Conservation (phyloP, 2,113 vertebrate genomes). For the Dipodomys merriami region DNA sequence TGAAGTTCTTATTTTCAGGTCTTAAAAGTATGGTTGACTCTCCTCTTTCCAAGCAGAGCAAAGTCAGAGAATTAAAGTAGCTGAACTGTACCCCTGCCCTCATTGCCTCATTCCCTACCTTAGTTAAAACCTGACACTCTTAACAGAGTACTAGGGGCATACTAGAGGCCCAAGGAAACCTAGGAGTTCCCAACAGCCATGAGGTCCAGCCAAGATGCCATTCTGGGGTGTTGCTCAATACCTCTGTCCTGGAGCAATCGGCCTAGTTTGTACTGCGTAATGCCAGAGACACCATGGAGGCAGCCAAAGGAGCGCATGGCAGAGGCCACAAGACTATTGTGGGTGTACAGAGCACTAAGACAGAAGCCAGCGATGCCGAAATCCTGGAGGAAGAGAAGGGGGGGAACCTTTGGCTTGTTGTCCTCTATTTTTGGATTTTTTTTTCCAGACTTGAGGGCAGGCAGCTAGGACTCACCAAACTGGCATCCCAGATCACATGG, state of each 20-base stretch:
- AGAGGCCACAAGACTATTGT: slow-evolving; percentile 89
- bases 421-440: background rate
- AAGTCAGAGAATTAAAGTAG: background rate
- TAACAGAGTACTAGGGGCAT: background rate
- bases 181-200: background rate
- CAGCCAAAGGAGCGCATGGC: slow-evolving; percentile 88
- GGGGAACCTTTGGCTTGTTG: background rate
- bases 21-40: background rate
- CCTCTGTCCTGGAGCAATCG: slow-evolving; percentile 92
- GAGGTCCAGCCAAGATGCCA: background rate
- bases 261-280: slow-evolving; percentile 90
- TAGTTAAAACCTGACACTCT: background rate
- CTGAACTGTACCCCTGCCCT: background rate
- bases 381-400: slow-evolving; percentile 85
- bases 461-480: slow-evolving; percentile 87
- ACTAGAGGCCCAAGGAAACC: background rate
- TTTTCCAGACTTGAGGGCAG: background rate
- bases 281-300: slow-evolving; percentile 90
- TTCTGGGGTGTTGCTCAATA: slow-evolving; percentile 73
- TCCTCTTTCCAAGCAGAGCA: background rate
- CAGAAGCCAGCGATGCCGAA: slow-evolving; percentile 92
- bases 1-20: background rate
- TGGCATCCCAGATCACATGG: slow-evolving; percentile 94
- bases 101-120: background rate
- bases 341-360: slow-evolving; percentile 91